Conservation (phyloP, 2,888 invertebrate species). For the Spodoptera littoralis region DNA sequence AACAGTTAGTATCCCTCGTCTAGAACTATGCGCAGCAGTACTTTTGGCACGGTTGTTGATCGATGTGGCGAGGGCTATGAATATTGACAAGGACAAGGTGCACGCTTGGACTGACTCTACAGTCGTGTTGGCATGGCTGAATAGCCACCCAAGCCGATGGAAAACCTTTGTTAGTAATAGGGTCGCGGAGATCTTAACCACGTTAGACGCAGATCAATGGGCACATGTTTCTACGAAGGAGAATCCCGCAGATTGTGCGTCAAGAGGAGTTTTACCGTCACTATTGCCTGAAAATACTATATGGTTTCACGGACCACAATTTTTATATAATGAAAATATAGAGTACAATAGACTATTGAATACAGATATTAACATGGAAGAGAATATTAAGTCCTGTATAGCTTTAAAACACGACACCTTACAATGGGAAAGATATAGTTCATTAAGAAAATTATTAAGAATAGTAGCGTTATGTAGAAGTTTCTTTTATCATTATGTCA, state of each 20-base stretch:
- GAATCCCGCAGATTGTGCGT: neutral
- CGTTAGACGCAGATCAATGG: conserved; percentile 8
- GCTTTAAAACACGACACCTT: neutral
- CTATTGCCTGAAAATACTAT: neutral
- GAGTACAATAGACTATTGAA: conserved; percentile 8
- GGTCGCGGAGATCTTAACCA: conserved; percentile 8
- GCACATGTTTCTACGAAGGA: neutral
- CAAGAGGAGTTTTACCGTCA: conserved; percentile 5
- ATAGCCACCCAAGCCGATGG: conserved; percentile 13
- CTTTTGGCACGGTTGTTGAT: conserved; percentile 9
- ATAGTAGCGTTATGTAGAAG: conserved; percentile 4
- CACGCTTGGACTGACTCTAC: conserved; percentile 11
- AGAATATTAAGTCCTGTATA: conserved; percentile 2
- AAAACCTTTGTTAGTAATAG: conserved; percentile 6
- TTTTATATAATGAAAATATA: conserved; percentile 6
- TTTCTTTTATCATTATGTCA: conserved; percentile 4
- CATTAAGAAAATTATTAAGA: conserved; percentile 10
- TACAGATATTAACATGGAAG: conserved; percentile 8
- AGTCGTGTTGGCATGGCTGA: conserved; percentile 9
- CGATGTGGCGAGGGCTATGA: conserved; percentile 10
- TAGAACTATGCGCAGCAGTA: conserved; percentile 11
- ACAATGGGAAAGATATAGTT: conserved; percentile 5
- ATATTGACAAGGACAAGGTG: conserved; percentile 9
- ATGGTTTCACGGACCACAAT: conserved; percentile 6
- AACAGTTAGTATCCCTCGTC: too few relatives aligned